Evolutionary conservation across 2,888 invertebrate genomes (phyloP), one percentile per base, ranked within the genome.

Genomic region (Apomyelois bistriatella): DNA sequence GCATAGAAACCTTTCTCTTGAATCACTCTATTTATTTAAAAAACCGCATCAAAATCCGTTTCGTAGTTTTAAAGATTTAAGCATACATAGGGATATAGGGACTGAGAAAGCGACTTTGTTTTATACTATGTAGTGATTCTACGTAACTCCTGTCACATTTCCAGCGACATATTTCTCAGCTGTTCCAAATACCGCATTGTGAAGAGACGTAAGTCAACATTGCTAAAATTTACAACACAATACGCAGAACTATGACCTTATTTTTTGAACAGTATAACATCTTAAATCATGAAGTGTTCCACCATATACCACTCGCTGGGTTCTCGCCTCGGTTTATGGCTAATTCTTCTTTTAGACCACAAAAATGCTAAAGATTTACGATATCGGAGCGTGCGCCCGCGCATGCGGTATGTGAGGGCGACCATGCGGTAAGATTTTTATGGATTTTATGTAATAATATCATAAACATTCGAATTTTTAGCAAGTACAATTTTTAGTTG

Each of bases 361-460:
- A 78, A 79, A 79, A 79, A 79, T 79, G 76, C 72, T 58, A 54
- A 61, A 75, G 76, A 78, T 79, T 74, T 76, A 77, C 76, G 78
- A 77, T 78, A 74, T 72, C 72, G 62, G 32, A 61, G 61, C 64
- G 62, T 58, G 67, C 53, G 58, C 58, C 50, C 41, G 56, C 60
- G 60, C 57, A 57, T 37, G 43, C 61, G 65, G 66, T 61, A 65
- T 66, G 66, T 62, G 30, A 13, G 30, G 48, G 46, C 16, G 46
- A 16, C 46, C 37, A 36, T 16, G 16, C 59, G 64, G 56, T 41
- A n/a, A 41, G n/a, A 32, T 48, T 49, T 28, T 9, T 17, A 8
- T 13, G 30, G 43, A 43, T 9, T 28, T 43, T 43, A 12, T 38
- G 22, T 13, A 13, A 2, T 9, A n/a, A 4, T 36, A 13, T 22